These are phyloP conservation scores for Endomychus coccineus DNA, from an alignment of 2,888 invertebrate species.

Conservation along the genomic window DNA sequence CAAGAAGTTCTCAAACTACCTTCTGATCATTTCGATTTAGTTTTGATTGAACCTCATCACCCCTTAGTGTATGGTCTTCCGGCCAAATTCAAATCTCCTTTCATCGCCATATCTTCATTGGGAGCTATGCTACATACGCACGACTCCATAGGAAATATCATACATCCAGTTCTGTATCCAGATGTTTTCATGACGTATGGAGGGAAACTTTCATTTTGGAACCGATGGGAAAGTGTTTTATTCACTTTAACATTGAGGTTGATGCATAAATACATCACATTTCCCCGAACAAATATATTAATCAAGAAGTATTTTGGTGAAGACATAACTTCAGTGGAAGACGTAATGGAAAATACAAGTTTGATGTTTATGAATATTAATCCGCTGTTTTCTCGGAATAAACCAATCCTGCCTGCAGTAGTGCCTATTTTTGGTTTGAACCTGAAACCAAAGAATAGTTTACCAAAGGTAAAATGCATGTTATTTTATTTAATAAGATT, in stretches of 20 bases:
- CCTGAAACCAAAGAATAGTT: too few relatives aligned
- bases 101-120: slow-evolving; percentile 20
- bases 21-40: slow-evolving; percentile 17
- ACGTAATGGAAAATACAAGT: slow-evolving; percentile 31
- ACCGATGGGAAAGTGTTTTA: too few relatives aligned
- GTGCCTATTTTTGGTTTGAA: too few relatives aligned
- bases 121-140: slow-evolving; percentile 13
- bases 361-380: slow-evolving; percentile 42
- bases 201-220: too few relatives aligned
- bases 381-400: slow-evolving; percentile 35
- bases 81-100: slow-evolving; percentile 20
- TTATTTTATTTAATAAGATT: too few relatives aligned
- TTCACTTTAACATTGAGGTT: too few relatives aligned
- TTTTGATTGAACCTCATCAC: slow-evolving; percentile 18
- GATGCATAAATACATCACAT: too few relatives aligned
- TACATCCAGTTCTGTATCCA: slow-evolving; percentile 14
- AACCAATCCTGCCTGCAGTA: slow-evolving; percentile 43
- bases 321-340: slow-evolving; percentile 19
- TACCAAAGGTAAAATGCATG: too few relatives aligned
- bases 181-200: too few relatives aligned
- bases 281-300: too few relatives aligned
- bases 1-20: background rate
- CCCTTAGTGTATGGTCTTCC: slow-evolving; percentile 18
- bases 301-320: slow-evolving; percentile 21
- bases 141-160: slow-evolving; percentile 15